Evolutionary conservation across 2,888 invertebrate genomes (phyloP), one percentile per base, ranked within the genome.

Genomic region (Graphium colonna): DNA sequence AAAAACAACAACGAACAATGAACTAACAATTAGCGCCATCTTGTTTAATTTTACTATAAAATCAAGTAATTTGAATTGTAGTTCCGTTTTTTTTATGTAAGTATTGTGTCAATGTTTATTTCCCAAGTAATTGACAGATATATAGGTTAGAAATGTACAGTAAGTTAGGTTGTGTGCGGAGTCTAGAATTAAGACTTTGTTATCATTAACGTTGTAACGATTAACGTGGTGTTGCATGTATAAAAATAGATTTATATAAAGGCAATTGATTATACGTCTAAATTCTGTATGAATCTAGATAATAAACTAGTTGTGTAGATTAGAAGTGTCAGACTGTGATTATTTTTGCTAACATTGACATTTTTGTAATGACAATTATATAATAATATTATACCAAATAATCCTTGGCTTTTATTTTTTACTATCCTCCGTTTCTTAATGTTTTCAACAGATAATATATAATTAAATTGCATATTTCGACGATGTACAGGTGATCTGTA

Each of bases 281-380:
- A 60, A 54, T 54, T 59, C 54, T 58, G 40, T 55, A 50, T 55
- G 54, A 59, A 56, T 55, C 45, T 52, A 55, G 55, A 47, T 49
- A 52, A 40, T 42, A 50, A 56, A 56, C 26, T 51, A 52, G 51
- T 53, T 64, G 63, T 66, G 61, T 71, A 70, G 71, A 62, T 59
- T 79, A 72, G 69, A 83, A 82, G 87, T 86, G 86, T 85, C 82
- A 76, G 83, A 85, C 88, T 88, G 88, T 88, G 89, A 88, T 89
- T 89, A 83, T 88, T 84, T 84, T 87, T 88, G 88, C 87, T 88
- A 87, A 87, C 87, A 85, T 87, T 86, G 86, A 88, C 86, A 82
- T 88, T 83, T 86, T 87, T 89, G 80, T 88, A 86, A 87, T 86
- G 83, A 89, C 83, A 87, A 85, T 79, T 85, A 83, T 81, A 83